Evolutionary conservation across 2,797 vertebrate species (phyloP), one percentile per base, ranked within the genome.

Genomic region (Spinus pinus): DNA sequence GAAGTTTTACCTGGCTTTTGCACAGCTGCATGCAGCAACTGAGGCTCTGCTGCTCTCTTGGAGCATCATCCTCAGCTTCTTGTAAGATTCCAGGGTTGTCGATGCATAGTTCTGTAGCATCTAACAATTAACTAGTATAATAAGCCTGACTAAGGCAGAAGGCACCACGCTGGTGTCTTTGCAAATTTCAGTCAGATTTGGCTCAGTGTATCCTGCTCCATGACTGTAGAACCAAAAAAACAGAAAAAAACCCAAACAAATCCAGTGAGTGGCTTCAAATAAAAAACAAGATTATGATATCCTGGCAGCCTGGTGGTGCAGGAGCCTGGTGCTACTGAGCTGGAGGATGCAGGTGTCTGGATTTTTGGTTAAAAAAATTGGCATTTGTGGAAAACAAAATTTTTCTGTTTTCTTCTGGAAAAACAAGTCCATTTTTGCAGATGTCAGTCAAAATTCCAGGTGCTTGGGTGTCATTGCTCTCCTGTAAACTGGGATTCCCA

Each of bases 361-460:
- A 22, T 22, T 61, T 61, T 42, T 22, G 9, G 20, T 53, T 8
- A 6, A 61, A 41, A 22, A 41, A 61, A 11, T 11, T 7, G 7
- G 4, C 2, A 13, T 67, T 62, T 54, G 9, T 10, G 16, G 21
- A 56, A 69, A 81, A 37, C 2, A 13, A 14, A 20, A 3, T 51
- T 80, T 54, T 50, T 65, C 17, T 61, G 23, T 50, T 85, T 61
- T 9, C 17, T 66, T 77, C 31, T 88, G 44, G 49, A 65, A 66
- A 80, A 79, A 8, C 12, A 79, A 77, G 18, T 44, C 58, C 5
- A 2, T 92, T 74, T n/a, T 51, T 56, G 28, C 31, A 46, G 61
- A 17, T 2, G 0, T 22, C 3, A 1, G 0, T 66, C 30, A 46
- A 60, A 81, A n/a, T 25, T 22, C n/a, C 8, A 23, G 30, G 42